These are phyloP conservation scores for Panagrolaimus sp. DNA, from an alignment of 1,140 invertebrate species.

Conservation along the genomic window DNA sequence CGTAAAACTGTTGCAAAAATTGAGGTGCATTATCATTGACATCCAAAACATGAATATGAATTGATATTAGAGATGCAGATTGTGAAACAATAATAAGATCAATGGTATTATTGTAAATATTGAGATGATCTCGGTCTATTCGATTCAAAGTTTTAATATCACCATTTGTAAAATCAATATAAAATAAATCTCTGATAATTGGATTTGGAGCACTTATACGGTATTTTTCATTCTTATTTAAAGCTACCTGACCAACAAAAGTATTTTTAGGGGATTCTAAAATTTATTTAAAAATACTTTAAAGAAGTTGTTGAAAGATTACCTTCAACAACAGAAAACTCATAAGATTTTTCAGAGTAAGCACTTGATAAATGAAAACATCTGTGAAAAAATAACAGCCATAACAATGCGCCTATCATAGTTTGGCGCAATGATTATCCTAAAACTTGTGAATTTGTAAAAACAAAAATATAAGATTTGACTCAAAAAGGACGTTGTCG, in stretches of 20 bases:
- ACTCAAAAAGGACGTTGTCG: conserved; percentile 1
- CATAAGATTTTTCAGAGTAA: conserved; percentile 8
- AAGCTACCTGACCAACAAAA: not conserved
- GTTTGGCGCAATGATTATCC: not conserved
- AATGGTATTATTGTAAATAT: not conserved
- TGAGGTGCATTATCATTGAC: conserved; percentile 1
- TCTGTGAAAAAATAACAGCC: conserved; percentile 11
- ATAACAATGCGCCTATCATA: not conserved
- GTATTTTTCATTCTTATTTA: not conserved
- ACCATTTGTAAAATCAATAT: conserved; percentile 3
- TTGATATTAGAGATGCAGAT: not conserved
- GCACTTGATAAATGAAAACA: conserved; percentile 9
- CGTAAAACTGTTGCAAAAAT: conserved; percentile 1
- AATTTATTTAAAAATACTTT: not conserved
- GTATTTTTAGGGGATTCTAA: conserved; percentile 9
- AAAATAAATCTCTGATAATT: conserved; percentile 1
- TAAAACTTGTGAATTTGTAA: not conserved
- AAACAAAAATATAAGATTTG: not conserved
- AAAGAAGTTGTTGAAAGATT: not conserved
- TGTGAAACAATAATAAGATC: conserved; percentile 8
- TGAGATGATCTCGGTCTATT: conserved; percentile 1
- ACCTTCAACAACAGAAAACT: conserved; percentile 10
- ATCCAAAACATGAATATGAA: conserved; percentile 9
- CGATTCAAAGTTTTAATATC: not conserved
- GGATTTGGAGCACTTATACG: conserved; percentile 6